Evolutionary conservation across 2,888 invertebrate species (phyloP).

Genomic region (Leptinotarsa rubiginosa): DNA sequence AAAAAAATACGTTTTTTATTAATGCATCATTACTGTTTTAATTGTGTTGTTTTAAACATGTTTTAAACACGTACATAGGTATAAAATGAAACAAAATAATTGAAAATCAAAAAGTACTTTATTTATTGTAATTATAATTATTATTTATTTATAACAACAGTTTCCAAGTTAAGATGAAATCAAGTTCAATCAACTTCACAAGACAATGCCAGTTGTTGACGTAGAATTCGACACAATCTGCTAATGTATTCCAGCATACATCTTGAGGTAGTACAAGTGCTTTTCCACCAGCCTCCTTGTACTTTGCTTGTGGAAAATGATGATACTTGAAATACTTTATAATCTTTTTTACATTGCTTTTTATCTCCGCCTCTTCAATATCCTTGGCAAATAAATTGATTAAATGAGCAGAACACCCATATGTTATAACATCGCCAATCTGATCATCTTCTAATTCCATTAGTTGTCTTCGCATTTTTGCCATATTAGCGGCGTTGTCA

Average conservation of each 20-base stretch:
- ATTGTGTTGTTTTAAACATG: too few relatives aligned
- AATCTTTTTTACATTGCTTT: background rate
- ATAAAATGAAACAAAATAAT: too few relatives aligned
- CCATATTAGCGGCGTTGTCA: constrained; percentile 23
- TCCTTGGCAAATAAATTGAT: background rate
- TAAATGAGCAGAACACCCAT: constrained; percentile 2
- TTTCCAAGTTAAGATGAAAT: too few relatives aligned
- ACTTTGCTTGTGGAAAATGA: constrained; percentile 20
- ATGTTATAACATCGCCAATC: background rate
- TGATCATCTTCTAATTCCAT: background rate
- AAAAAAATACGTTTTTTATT: too few relatives aligned
- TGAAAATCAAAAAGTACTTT: too few relatives aligned
- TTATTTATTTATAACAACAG: too few relatives aligned
- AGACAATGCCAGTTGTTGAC: constrained; percentile 36
- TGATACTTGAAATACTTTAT: constrained; percentile 26
- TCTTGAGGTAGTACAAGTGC: constrained; percentile 7
- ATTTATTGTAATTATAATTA: too few relatives aligned
- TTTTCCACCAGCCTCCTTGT: background rate
- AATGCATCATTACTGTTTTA: too few relatives aligned
- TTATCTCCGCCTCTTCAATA: background rate
- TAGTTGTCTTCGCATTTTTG: constrained; percentile 10
- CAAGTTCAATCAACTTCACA: background rate
- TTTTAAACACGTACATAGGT: too few relatives aligned
- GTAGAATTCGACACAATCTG: constrained; percentile 33
- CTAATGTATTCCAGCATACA: constrained; percentile 33